A percentile compares a stretch with the other conserved stretches of the same genome.
Evolutionary conservation across 2,888 invertebrate genomes (phyloP).

Genomic region (Drosophila percnosoma): DNA sequence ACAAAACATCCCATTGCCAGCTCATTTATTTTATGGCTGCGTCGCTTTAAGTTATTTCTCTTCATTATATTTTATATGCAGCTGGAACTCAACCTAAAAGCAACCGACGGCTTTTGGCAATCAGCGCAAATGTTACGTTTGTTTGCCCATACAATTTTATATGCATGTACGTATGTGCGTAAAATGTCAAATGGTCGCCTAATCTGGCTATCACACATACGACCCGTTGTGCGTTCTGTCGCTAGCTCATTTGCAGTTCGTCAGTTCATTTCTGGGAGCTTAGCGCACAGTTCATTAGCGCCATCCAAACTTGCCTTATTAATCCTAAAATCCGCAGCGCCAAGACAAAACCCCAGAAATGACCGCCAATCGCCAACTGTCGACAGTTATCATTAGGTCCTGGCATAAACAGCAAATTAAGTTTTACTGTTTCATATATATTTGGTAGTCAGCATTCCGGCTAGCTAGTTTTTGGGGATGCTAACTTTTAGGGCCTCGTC

Average conservation of each 20-base stretch:
- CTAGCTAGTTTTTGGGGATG: conserved; percentile 33
- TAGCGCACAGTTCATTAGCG: conserved; percentile 73
- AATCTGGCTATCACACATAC: conserved; percentile 68
- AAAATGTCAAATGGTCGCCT: conserved; percentile 59
- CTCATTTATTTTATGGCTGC: conserved; percentile 75
- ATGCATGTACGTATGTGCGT: neutral
- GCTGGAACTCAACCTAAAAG: conserved; percentile 25
- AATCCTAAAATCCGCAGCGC: conserved; percentile 69
- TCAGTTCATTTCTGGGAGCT: conserved; percentile 68
- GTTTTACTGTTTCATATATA: conserved; percentile 72
- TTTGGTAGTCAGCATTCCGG: conserved; percentile 50
- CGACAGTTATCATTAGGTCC: conserved; percentile 73
- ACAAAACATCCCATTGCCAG: conserved; percentile 70
- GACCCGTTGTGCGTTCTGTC: conserved; percentile 47
- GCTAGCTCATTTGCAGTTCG: conserved; percentile 58
- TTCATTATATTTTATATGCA: conserved; percentile 76
- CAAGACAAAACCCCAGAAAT: conserved; percentile 31
- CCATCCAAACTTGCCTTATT: conserved; percentile 68
- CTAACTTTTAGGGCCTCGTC: conserved; percentile 30
- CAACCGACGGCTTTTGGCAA: conserved; percentile 67
- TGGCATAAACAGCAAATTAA: conserved; percentile 75
- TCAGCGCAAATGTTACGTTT: conserved; percentile 73
- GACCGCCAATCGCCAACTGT: conserved; percentile 32
- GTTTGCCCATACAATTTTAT: conserved; percentile 64
- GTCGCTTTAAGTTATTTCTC: conserved; percentile 77